phyloP scores from a whole-genome alignment of 2,797 vertebrate species.

The Sebastes nivosus region DNA sequence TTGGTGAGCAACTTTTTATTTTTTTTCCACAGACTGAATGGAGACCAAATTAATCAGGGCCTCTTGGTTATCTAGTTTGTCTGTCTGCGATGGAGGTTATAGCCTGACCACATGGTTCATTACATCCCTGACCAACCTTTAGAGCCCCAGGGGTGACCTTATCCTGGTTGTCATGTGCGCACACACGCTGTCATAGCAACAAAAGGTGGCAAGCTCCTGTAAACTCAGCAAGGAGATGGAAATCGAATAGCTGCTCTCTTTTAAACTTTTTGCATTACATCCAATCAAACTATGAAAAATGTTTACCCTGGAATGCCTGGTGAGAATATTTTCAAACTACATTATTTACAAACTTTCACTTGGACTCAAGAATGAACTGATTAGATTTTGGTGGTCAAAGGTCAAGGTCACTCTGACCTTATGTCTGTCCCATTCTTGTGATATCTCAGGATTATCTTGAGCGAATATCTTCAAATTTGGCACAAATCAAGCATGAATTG shows the following conservation, averaged over 20 bases:
- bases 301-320: neutral
- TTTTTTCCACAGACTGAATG: neutral
- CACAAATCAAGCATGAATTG: neutral
- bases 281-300: neutral
- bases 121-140: slow-evolving; percentile 49
- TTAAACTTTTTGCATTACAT: neutral
- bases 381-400: neutral
- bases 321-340: neutral
- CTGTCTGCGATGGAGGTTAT: slow-evolving; percentile 42
- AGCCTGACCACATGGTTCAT: slow-evolving; percentile 57
- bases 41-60: slow-evolving; percentile 47
- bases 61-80: slow-evolving; percentile 54
- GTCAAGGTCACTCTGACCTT: neutral
- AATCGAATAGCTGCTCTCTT: neutral
- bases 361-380: neutral
- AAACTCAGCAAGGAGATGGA: neutral
- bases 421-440: neutral
- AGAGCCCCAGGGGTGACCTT: slow-evolving; percentile 39
- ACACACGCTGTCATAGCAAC: slow-evolving; percentile 1
- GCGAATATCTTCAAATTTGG: neutral
- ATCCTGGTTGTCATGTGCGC: slow-evolving; percentile 27
- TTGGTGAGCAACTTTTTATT: slow-evolving; percentile 24
- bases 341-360: neutral
- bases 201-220: slow-evolving; percentile 13
- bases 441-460: neutral